Base-by-base conservation (phyloP, 2,797 vertebrate genomes). In the Salmo trutta region DNA sequence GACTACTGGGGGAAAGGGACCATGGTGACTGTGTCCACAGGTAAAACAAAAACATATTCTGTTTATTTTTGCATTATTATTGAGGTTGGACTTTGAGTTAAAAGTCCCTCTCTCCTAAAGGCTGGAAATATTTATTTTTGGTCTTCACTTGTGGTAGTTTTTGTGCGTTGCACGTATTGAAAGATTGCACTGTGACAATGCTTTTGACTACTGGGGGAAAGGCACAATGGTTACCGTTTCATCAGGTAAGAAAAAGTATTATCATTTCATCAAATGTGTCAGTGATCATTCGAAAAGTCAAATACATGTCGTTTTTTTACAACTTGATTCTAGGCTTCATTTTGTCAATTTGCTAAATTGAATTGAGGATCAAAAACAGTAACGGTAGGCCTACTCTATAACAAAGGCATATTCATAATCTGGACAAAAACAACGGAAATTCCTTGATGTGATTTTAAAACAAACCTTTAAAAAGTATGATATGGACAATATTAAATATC, bases 121-220 rank as follows among this genome's bases (percentile, higher is more conserved):
- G 14, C 64, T 68, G 24, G 5, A 17, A 51, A 75, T 4, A 67
- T 33, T 0, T 56, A 0, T 73, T 87, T 90, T 87, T 86, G 21
- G 16, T 68, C 5, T 53, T 19, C 14, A 52, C 52, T n/a, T 19
- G 64, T 2, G 47, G 0, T 53, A 0, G 75, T 88, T 90, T 88
- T 86, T 85, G 86, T 77, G 76, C 19, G 7, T 27, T 17, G 62
- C 41, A 7, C 75, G 62, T 66, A 76, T 17, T 76, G 27, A 62
- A 15, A 73, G 81, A 3, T 73, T 31, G 19, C 73, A 87, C 77
- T 81, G 90, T 85, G 85, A 88, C 17, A 0, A 0, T 81, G 83
- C 12, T 85, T 91, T 92, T 82, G 72, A 74, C 33, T 78, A 78
- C 72, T 74, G 72, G 77, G 71, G 77, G 2, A 74, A 78, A 69